Base-by-base conservation (phyloP, 2,888 invertebrate genomes). In the Acleris sparsana region DNA sequence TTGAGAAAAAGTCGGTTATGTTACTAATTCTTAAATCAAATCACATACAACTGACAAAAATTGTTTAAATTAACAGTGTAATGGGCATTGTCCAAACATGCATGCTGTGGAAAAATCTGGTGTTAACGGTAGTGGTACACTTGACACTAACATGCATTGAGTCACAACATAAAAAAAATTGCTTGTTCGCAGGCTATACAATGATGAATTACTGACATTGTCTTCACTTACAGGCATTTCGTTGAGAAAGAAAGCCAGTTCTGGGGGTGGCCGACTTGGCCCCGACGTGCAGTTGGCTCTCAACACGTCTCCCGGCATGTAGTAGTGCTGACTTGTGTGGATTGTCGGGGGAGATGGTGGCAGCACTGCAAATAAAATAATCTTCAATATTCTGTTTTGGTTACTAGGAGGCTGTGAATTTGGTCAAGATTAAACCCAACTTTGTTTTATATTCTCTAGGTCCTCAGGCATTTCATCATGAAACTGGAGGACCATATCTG, bases 261-360 rank as follows among this genome's bases (percentile, higher is more conserved):
- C 93, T 59, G 95, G 94, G 29, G 94, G 93, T 1, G 96, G 96
- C 63, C 94, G 93, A 69, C 96, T 95, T 16, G 95, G 94, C 13
- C 95, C 94, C 16, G 95, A 94, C 13, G 95, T 94, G 85, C 96
- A 96, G 89, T 96, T 96, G 69, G 96, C 96, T 71, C 93, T 88
- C 71, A 96, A 89, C 56, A 93, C 92, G 75, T 96, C 96, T 18
- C 96, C 96, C 1, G 94, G 94, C 77, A 95, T 94, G 86, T 96
- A 95, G 74, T 95, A 94, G 71, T 95, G 94, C 72, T 94, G 94
- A 75, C 94, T 95, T 13, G 95, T 94, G 76, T 93, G 93, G 77
- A 96, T 94, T 70, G 92, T 89, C 49, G 96, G 96, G 55, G 94
- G 93, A 60, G 93, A 91, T 66, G 94, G 93, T 20, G 96, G 96